Conservation (phyloP, 53 echinoderm and acorn worm genomes). For the Apostichopus leukothele region DNA sequence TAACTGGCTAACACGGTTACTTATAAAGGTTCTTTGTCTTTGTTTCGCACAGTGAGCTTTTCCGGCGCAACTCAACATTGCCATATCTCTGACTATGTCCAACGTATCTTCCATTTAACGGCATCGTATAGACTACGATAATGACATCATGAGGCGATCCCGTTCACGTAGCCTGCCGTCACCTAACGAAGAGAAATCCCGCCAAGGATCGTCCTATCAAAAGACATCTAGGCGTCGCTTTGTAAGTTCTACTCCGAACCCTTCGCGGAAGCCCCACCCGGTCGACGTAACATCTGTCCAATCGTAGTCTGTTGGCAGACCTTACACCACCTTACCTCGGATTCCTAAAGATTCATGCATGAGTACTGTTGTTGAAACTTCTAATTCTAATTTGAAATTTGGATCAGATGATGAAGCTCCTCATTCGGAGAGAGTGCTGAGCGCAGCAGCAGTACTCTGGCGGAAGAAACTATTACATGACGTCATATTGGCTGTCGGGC, state of each 20-base stretch:
- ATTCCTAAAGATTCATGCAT: slow-evolving; percentile 51
- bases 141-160: neutral
- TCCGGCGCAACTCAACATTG: too few species aligned
- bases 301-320: neutral
- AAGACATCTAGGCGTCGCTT: neutral
- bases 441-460: slow-evolving; percentile 66
- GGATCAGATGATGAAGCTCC: neutral
- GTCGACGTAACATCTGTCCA: neutral
- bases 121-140: too few species aligned
- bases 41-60: too few species aligned
- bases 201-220: neutral
- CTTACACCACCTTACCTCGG: slow-evolving; percentile 27
- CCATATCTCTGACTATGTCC: too few species aligned
- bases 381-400: neutral
- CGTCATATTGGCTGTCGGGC: slow-evolving; percentile 77
- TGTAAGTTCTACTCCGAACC: slow-evolving; percentile 6
- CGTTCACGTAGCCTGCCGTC: slow-evolving; percentile 12
- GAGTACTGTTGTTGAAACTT: slow-evolving; percentile 54
- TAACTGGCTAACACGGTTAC: too few species aligned
- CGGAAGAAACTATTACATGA: slow-evolving; percentile 79
- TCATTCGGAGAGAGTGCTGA: slow-evolving; percentile 51
- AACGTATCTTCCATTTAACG: too few species aligned
- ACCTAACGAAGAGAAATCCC: neutral
- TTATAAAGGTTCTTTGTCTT: too few species aligned
- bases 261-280: neutral